Conservation (phyloP, 2,113 vertebrate genomes). For the Redunca redunca region DNA sequence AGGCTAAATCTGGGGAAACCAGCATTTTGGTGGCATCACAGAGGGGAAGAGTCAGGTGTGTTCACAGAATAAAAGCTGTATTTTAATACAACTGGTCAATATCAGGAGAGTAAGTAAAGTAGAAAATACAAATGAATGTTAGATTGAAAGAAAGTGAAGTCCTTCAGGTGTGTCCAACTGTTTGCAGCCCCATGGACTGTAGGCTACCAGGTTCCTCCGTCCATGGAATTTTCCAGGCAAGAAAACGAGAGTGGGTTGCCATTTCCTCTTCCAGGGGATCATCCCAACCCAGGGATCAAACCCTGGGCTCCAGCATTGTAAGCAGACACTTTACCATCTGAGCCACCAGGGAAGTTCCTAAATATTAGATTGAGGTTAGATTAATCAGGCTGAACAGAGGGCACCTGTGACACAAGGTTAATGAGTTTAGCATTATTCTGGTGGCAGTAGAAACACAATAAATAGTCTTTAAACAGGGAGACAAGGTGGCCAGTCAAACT, state of each 20-base stretch:
- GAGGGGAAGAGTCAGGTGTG: not conserved
- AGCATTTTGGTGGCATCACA: not conserved
- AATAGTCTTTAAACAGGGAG: not conserved
- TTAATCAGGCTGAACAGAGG: not conserved
- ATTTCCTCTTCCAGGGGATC: not conserved
- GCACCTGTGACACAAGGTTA: not conserved
- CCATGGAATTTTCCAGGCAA: not conserved
- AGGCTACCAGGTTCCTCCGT: not conserved
- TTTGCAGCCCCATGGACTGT: accelerated
- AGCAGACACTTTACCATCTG: not conserved
- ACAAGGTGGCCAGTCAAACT: not conserved
- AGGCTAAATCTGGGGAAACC: not conserved
- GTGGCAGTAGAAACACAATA: not conserved
- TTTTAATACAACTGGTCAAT: not conserved
- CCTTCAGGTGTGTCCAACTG: not conserved
- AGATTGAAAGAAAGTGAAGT: not conserved
- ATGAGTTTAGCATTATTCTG: not conserved
- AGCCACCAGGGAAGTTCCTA: not conserved
- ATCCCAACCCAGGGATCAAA: not conserved
- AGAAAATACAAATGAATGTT: not conserved
- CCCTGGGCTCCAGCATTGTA: not conserved
- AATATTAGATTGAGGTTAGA: not conserved
- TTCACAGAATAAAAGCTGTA: not conserved
- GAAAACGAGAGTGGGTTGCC: not conserved
- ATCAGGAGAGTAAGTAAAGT: not conserved